Percentiles rank a stretch among this genome's conserved stretches.
phyloP scores from a whole-genome alignment of 2,888 invertebrate species.

The Osmoderma eremita region DNA sequence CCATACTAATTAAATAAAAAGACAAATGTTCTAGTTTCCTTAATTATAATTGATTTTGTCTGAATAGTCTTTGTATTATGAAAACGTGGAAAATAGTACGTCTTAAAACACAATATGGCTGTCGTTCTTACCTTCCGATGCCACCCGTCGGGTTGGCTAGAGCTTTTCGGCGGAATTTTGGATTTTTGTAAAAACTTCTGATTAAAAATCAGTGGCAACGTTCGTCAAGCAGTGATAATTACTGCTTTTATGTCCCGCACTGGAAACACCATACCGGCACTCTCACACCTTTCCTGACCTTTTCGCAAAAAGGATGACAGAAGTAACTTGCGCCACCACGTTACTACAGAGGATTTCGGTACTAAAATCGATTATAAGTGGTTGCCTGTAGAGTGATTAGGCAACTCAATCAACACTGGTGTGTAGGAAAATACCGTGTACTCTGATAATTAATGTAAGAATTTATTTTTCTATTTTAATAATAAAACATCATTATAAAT shows the following conservation, averaged over 20 bases:
- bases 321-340: conserved; percentile 23
- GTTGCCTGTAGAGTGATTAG: neutral
- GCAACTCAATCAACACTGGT: conserved; percentile 2
- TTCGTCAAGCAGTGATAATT: conserved; percentile 58
- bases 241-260: conserved; percentile 50
- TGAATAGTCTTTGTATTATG: neutral
- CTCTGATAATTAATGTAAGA: no score
- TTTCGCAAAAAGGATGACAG: conserved; percentile 41
- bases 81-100: neutral
- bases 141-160: conserved; percentile 85
- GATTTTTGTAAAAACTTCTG: conserved; percentile 68
- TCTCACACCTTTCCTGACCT: conserved; percentile 31
- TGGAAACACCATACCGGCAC: conserved; percentile 55
- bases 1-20: no score
- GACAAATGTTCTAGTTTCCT: no score
- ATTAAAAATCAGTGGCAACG: conserved; percentile 59
- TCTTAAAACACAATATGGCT: conserved; percentile 48
- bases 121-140: conserved; percentile 71
- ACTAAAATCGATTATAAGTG: conserved; percentile 31
- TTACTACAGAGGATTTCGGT: neutral
- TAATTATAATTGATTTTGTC: no score
- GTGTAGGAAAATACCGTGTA: no score
- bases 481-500: no score
- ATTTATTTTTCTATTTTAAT: no score
- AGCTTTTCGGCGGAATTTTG: conserved; percentile 85